These are phyloP conservation scores for Dorcus parallelipipedus DNA, from an alignment of 2,888 invertebrate genomes.

Conservation along the genomic window DNA sequence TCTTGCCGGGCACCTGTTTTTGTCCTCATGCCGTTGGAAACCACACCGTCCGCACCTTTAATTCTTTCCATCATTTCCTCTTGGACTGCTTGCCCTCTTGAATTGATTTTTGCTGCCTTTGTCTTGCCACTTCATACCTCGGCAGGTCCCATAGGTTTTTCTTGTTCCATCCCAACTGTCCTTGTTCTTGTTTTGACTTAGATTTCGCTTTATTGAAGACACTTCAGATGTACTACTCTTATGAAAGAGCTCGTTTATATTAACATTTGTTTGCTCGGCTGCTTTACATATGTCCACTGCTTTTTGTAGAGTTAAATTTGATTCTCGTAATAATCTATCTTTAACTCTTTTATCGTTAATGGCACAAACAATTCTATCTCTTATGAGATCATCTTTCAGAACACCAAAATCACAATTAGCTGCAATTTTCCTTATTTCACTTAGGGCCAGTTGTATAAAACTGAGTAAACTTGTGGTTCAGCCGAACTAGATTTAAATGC, in stretches of 20 bases:
- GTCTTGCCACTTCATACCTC: not conserved
- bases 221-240: not conserved
- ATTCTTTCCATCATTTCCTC: too few relatives aligned
- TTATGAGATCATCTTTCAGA: slow-evolving; percentile 3
- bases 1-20: too few relatives aligned
- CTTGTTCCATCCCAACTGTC: not conserved
- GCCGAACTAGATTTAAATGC: too few relatives aligned
- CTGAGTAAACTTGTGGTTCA: too few relatives aligned
- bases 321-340: slow-evolving; percentile 4
- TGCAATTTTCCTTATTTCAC: slow-evolving; percentile 4
- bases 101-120: not conserved
- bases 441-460: too few relatives aligned
- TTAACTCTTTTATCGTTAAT: not conserved
- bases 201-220: not conserved
- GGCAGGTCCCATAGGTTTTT: not conserved
- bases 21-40: too few relatives aligned
- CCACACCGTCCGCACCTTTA: too few relatives aligned
- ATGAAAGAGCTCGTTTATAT: not conserved
- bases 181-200: not conserved
- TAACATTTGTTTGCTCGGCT: slow-evolving; percentile 3
- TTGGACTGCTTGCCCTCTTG: not conserved
- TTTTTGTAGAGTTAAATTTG: slow-evolving; percentile 1
- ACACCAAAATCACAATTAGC: slow-evolving; percentile 4
- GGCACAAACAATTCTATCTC: slow-evolving; percentile 5
- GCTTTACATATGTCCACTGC: slow-evolving; percentile 9